These are phyloP conservation scores for Idaea biselata DNA, from an alignment of 2,888 invertebrate species.

Conservation along the genomic window DNA sequence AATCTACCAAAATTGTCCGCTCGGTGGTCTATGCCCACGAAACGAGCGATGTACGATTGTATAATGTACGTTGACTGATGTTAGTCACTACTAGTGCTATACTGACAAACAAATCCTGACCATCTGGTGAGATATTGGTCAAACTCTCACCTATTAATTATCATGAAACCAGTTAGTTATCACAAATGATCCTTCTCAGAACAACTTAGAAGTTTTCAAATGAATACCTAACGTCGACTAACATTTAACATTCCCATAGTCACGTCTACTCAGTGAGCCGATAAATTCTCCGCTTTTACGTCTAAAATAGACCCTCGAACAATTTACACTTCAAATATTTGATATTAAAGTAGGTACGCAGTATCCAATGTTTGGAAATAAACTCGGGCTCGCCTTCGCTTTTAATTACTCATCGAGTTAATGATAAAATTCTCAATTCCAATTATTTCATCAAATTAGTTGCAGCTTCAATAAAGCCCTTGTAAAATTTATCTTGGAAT, in stretches of 20 bases:
- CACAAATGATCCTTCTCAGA: not conserved
- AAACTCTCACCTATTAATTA: no score
- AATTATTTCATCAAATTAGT: conserved; percentile 20
- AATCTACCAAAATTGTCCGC: no score
- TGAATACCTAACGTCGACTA: not conserved
- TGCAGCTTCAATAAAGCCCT: conserved; percentile 27
- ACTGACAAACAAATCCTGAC: no score
- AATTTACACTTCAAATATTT: conserved; percentile 29
- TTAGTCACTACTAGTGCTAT: no score
- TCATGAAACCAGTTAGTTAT: not conserved
- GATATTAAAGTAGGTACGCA: conserved; percentile 26
- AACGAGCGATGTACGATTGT: no score
- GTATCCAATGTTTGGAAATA: not conserved
- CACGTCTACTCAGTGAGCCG: not conserved
- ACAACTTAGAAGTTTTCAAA: not conserved
- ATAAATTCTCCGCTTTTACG: not conserved
- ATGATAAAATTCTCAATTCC: conserved; percentile 1
- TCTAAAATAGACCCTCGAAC: conserved; percentile 8
- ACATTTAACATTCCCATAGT: not conserved
- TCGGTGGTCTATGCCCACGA: no score
- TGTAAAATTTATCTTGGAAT: conserved; percentile 30
- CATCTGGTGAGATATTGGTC: no score
- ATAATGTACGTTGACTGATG: no score
- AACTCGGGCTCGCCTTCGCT: conserved; percentile 1
- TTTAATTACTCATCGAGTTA: conserved; percentile 1